Conservation (phyloP, 2,113 vertebrate species). For the Tyto alba region DNA sequence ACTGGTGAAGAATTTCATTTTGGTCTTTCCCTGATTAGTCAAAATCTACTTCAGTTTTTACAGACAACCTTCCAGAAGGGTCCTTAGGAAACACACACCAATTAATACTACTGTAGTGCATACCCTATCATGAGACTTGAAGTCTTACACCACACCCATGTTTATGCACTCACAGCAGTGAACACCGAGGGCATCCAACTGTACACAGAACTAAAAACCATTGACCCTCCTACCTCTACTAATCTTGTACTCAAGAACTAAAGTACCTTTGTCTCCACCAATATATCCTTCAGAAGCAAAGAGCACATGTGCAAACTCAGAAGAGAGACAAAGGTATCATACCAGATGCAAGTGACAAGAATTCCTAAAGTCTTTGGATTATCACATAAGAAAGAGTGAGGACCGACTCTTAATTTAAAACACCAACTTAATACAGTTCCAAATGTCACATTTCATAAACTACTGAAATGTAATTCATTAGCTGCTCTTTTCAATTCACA, state of each 20-base stretch:
- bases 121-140: neutral
- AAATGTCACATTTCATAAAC: neutral
- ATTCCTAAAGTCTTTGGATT: neutral
- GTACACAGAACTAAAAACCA: neutral
- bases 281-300: neutral
- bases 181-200: neutral
- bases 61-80: neutral
- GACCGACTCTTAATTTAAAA: neutral
- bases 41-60: neutral
- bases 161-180: neutral
- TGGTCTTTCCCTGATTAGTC: neutral
- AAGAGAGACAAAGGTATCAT: neutral
- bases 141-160: neutral
- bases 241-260: neutral
- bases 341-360: neutral
- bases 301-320: neutral
- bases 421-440: neutral
- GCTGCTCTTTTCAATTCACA: neutral
- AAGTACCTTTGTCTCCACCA: neutral
- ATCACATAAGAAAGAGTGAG: neutral
- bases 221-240: neutral
- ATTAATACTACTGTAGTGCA: neutral
- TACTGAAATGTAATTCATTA: neutral
- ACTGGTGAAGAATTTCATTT: neutral
- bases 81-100: neutral